Percentiles rank a stretch among this genome's conserved stretches.
Evolutionary conservation across 2,888 invertebrate genomes (phyloP).

Genomic region (Aquatica leii): DNA sequence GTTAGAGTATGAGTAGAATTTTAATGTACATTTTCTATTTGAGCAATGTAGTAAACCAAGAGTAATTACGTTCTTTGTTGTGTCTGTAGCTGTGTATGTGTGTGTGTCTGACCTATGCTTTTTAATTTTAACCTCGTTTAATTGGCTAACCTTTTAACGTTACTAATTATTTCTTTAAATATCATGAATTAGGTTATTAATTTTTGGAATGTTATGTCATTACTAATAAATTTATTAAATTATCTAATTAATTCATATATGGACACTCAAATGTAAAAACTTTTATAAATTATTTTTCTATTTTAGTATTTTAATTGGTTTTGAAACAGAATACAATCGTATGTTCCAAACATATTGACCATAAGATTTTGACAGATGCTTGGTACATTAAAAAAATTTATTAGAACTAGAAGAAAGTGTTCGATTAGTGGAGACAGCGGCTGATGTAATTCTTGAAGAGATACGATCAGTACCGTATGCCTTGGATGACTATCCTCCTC

Average conservation of each 20-base stretch:
- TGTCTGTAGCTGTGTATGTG: background rate
- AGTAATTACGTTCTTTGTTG: no score
- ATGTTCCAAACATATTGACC: background rate
- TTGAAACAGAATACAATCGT: no score
- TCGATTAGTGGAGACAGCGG: constrained; percentile 17
- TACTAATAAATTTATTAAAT: no score
- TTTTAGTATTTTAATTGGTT: no score
- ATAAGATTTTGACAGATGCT: constrained; percentile 3
- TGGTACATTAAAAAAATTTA: constrained; percentile 5
- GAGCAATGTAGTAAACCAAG: no score
- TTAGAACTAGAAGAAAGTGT: constrained; percentile 1
- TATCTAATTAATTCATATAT: no score
- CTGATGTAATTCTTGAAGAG: constrained; percentile 11
- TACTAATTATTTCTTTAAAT: constrained; percentile 9
- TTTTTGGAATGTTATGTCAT: no score
- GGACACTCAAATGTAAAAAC: no score
- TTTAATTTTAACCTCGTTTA: background rate
- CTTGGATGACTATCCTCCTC: constrained; percentile 13
- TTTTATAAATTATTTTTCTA: no score
- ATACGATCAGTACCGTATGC: constrained; percentile 11
- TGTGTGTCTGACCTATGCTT: constrained; percentile 8
- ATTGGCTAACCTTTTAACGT: background rate
- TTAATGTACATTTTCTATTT: background rate
- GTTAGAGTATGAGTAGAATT: background rate
- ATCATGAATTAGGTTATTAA: no score